phyloP scores from a whole-genome alignment of 2,888 invertebrate genomes.

The Ypsolopha sequella region DNA sequence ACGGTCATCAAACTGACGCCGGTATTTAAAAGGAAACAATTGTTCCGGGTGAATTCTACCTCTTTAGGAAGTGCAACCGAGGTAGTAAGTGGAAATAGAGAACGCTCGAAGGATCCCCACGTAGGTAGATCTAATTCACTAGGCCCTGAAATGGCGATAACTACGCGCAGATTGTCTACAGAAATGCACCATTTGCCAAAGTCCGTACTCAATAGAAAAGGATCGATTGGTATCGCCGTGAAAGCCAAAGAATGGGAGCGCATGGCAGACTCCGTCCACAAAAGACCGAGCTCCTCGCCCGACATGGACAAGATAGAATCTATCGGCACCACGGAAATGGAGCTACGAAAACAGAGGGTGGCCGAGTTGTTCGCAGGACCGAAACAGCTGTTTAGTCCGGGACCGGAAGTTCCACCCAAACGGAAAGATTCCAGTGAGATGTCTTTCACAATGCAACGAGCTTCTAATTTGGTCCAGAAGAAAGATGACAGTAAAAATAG shows the following conservation, averaged over 20 bases:
- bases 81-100: too few relatives aligned
- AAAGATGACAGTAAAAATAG: slow-evolving; percentile 53
- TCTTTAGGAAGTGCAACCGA: too few relatives aligned
- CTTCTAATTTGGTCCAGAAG: slow-evolving; percentile 82
- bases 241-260: slow-evolving; percentile 40
- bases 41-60: too few relatives aligned
- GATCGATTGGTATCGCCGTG: slow-evolving; percentile 32
- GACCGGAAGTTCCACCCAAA: slow-evolving; percentile 17
- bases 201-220: slow-evolving; percentile 24
- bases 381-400: slow-evolving; percentile 10
- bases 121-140: too few relatives aligned
- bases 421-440: slow-evolving; percentile 44
- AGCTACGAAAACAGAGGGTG: slow-evolving; percentile 38
- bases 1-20: slow-evolving; percentile 26
- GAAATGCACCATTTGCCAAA: slow-evolving; percentile 37
- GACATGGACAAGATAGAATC: slow-evolving; percentile 33
- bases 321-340: slow-evolving; percentile 44
- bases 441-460: slow-evolving; percentile 77
- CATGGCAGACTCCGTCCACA: slow-evolving; percentile 50
- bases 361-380: slow-evolving; percentile 33
- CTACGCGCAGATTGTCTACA: slow-evolving; percentile 34
- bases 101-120: too few relatives aligned
- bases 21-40: neutral
- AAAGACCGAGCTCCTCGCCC: slow-evolving; percentile 28
- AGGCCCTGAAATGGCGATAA: slow-evolving; percentile 23